Conservation (phyloP, 2,113 vertebrate genomes). For the human (Homo sapiens) region DNA sequence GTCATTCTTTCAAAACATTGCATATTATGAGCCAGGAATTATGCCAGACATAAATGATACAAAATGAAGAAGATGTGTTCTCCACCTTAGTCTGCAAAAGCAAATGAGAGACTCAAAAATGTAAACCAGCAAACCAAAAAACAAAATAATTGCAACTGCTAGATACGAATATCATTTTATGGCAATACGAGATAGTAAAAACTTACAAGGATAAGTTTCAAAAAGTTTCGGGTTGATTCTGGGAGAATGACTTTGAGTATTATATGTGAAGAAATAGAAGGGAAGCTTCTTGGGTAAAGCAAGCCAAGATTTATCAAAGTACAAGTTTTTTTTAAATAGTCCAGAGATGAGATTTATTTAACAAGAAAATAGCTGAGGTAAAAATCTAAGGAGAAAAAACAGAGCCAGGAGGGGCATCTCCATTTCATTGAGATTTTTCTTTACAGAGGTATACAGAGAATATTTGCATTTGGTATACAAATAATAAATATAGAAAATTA, state of each 20-base stretch:
- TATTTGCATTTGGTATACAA: not conserved
- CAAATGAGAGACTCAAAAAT: not conserved
- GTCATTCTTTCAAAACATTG: not conserved
- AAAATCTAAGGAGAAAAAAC: not conserved
- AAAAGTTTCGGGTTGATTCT: not conserved
- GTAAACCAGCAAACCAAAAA: not conserved
- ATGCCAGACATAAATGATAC: not conserved
- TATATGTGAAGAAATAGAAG: not conserved
- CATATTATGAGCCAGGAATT: not conserved
- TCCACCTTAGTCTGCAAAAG: not conserved
- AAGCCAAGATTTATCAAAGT: not conserved
- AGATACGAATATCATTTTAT: not conserved
- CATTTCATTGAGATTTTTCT: not conserved
- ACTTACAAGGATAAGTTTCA: not conserved
- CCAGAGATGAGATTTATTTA: not conserved
- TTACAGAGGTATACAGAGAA: not conserved
- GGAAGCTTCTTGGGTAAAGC: not conserved
- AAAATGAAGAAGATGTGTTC: not conserved
- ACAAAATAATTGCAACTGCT: not conserved
- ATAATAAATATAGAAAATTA: not conserved
- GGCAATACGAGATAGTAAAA: not conserved
- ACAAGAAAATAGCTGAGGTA: not conserved
- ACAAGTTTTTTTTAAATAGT: not conserved
- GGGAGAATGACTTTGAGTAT: not conserved
- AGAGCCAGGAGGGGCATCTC: fast-evolving